These are phyloP conservation scores for Lethocerus indicus DNA, from an alignment of 1,140 invertebrate genomes.

Conservation along the genomic window DNA sequence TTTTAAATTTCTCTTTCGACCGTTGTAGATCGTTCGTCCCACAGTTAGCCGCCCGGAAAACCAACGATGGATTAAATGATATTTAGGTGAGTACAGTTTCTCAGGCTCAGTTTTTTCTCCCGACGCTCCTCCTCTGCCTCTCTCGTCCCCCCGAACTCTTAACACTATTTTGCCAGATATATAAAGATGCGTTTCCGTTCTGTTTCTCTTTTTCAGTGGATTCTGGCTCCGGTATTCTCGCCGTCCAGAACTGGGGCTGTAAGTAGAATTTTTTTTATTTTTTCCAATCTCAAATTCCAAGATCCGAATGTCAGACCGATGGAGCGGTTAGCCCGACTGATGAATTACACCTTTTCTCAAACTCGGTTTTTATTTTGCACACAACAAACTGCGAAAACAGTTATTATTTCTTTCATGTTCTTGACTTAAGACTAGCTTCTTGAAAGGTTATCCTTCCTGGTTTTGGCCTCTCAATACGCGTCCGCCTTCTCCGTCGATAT, in stretches of 20 bases:
- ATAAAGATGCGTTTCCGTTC: slow-evolving; percentile 12
- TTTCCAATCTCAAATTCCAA: not conserved
- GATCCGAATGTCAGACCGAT: too few species aligned
- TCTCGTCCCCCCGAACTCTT: not conserved
- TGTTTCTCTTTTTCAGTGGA: slow-evolving; percentile 11
- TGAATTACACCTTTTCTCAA: too few species aligned
- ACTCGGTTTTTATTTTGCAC: too few species aligned
- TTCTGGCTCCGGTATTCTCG: slow-evolving; percentile 10
- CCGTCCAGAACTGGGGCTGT: slow-evolving; percentile 15
- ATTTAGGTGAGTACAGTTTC: not conserved
- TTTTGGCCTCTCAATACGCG: not conserved
- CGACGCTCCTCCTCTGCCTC: too few species aligned
- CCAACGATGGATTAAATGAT: slow-evolving; percentile 2
- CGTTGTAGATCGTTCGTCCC: not conserved
- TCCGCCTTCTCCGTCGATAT: not conserved
- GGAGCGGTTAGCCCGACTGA: too few species aligned
- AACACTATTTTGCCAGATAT: not conserved
- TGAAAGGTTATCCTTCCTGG: not conserved
- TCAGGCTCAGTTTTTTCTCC: slow-evolving; percentile 2
- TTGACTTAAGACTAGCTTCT: not conserved
- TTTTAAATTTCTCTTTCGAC: too few species aligned
- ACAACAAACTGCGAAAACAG: too few species aligned
- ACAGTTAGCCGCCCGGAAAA: not conserved
- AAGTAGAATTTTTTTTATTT: not conserved
- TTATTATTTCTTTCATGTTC: not conserved